Conservation (phyloP, 1,140 invertebrate genomes). For the Drusus annulatus region DNA sequence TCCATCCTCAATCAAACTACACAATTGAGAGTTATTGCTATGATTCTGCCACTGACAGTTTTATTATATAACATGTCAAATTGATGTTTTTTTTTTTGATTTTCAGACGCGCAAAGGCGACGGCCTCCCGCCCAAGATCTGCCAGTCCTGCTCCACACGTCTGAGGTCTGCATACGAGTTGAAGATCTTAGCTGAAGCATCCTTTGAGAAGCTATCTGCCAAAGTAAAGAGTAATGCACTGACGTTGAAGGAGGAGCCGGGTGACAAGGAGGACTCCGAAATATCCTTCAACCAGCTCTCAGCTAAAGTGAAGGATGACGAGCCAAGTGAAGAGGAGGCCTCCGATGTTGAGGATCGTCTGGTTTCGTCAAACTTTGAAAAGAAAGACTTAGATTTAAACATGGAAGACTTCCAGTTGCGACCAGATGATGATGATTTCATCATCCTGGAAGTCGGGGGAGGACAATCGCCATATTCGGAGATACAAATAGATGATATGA, state of each 20-base stretch:
- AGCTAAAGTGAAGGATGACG: no score
- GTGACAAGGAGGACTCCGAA: no score
- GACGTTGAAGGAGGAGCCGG: no score
- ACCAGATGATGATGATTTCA: constrained; percentile 22
- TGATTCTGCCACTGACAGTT: no score
- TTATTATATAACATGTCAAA: no score
- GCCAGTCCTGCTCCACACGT: neutral
- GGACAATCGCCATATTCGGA: neutral
- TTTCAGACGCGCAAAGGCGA: neutral
- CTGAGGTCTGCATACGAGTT: constrained; percentile 10
- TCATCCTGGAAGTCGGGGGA: neutral
- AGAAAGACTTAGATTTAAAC: neutral
- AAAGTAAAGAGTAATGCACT: neutral
- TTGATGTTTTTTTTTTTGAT: neutral
- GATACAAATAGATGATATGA: no score
- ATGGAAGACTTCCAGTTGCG: neutral
- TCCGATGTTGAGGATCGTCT: no score
- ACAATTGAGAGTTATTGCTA: no score
- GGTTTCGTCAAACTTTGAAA: no score
- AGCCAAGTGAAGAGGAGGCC: no score
- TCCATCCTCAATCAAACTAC: no score
- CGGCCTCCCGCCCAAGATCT: neutral
- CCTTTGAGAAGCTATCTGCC: constrained; percentile 5
- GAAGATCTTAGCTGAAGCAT: constrained; percentile 11
- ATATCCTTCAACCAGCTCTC: no score